Evolutionary conservation across 2,888 invertebrate species (phyloP).

Genomic region (Chirona hameri): DNA sequence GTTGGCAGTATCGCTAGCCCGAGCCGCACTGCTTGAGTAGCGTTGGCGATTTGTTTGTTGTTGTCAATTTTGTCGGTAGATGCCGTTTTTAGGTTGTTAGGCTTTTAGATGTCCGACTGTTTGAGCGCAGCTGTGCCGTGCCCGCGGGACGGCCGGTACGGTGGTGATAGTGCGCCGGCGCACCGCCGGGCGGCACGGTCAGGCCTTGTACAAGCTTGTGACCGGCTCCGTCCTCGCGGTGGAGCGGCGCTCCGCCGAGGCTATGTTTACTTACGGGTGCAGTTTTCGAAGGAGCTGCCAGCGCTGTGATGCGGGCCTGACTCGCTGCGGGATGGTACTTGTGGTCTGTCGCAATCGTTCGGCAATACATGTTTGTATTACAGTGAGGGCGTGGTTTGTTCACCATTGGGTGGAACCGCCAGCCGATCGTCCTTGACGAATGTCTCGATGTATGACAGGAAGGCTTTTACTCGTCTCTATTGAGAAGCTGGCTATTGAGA

Average conservation of each 20-base stretch:
- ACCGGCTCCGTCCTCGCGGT: neutral
- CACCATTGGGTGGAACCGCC: too few relatives aligned
- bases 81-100: neutral
- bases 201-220: neutral
- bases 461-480: too few relatives aligned
- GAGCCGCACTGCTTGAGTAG: neutral
- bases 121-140: neutral
- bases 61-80: neutral
- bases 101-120: too few relatives aligned
- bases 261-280: neutral
- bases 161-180: too few relatives aligned
- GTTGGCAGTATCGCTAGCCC: neutral
- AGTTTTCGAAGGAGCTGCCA: neutral
- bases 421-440: too few relatives aligned
- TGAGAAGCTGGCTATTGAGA: too few relatives aligned
- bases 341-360: neutral
- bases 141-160: neutral
- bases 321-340: neutral
- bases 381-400: too few relatives aligned
- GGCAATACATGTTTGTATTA: neutral
- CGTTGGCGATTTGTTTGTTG: neutral
- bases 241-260: neutral
- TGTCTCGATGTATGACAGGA: too few relatives aligned
- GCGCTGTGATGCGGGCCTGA: neutral
- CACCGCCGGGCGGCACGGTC: neutral